phyloP scores from a whole-genome alignment of 2,888 invertebrate species.

The Hecatera dysodea region DNA sequence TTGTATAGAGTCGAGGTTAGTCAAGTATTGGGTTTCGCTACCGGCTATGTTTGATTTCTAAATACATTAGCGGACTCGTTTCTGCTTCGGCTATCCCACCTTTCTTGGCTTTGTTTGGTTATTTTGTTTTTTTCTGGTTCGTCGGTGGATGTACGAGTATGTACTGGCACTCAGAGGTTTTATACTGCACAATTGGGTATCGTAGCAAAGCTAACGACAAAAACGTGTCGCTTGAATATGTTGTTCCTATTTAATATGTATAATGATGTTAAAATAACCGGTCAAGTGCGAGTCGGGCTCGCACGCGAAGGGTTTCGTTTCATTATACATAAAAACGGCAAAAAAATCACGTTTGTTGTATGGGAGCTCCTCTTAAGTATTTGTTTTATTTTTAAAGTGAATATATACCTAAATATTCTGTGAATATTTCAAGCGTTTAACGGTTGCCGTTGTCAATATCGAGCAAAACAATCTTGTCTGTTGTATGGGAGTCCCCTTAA shows the following conservation, averaged over 20 bases:
- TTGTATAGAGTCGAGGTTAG: constrained; percentile 78
- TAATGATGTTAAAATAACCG: too few species aligned
- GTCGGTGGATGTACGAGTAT: background rate
- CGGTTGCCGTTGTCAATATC: too few species aligned
- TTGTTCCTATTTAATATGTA: background rate
- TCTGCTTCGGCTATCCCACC: constrained; percentile 52
- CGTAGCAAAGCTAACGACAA: background rate
- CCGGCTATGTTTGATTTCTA: constrained; percentile 74
- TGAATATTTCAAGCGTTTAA: too few species aligned
- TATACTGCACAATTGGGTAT: background rate
- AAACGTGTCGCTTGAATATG: background rate
- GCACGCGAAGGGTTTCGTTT: too few species aligned
- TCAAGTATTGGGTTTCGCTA: constrained; percentile 81
- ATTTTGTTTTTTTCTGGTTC: background rate
- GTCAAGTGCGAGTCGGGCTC: too few species aligned
- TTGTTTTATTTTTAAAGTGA: too few species aligned
- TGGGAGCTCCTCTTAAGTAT: too few species aligned
- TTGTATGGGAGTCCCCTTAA: too few species aligned
- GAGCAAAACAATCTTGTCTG: too few species aligned
- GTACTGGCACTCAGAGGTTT: background rate
- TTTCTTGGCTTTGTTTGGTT: constrained; percentile 36
- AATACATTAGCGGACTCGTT: constrained; percentile 73
- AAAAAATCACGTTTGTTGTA: too few species aligned
- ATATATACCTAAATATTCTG: too few species aligned
- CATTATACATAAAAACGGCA: too few species aligned